These are phyloP conservation scores for Leptosomus discolor DNA, from an alignment of 2,113 vertebrate species.

Conservation along the genomic window DNA sequence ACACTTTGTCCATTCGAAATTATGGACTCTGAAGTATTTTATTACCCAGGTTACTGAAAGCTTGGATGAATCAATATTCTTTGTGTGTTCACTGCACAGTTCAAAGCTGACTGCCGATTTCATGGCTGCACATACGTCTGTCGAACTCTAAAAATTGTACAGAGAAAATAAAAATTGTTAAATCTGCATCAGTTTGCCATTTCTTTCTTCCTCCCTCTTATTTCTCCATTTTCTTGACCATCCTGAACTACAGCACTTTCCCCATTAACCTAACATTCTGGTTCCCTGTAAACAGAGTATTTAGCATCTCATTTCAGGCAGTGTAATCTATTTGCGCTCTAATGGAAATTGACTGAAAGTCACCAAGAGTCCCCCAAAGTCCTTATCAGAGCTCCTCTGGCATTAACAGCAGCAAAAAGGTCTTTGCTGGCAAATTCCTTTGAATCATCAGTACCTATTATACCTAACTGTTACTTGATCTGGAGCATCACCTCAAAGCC, in stretches of 20 bases:
- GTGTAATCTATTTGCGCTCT: background rate
- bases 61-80: constrained; percentile 15
- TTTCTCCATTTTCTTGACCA: background rate
- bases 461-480: rapidly evolving
- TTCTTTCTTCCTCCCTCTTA: background rate
- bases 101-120: constrained; percentile 13
- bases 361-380: background rate
- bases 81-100: background rate
- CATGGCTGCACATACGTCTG: background rate
- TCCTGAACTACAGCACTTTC: background rate
- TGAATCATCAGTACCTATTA: background rate
- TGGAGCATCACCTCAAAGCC: background rate
- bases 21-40: background rate
- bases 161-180: background rate
- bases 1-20: background rate
- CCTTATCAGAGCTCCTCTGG: background rate
- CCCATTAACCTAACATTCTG: background rate
- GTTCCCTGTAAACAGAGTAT: background rate
- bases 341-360: background rate
- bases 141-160: background rate
- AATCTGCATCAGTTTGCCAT: background rate
- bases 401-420: background rate
- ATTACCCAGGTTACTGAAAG: constrained; percentile 4
- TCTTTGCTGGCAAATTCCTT: background rate
- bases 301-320: background rate